These are phyloP conservation scores for Rousettus madagascariensis DNA, from an alignment of 2,797 vertebrate species.

Conservation along the genomic window DNA sequence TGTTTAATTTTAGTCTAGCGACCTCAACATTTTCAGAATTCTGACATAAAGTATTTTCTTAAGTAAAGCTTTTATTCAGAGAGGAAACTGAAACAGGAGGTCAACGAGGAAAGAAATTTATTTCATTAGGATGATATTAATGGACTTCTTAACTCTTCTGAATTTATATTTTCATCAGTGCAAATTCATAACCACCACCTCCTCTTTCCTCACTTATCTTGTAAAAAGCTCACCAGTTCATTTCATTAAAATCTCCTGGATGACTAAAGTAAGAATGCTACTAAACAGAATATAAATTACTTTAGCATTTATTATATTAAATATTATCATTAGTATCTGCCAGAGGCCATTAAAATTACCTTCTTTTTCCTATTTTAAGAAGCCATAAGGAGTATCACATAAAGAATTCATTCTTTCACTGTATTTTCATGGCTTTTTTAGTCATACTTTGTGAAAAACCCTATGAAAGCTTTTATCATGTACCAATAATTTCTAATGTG, in stretches of 20 bases:
- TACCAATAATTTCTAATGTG: neutral
- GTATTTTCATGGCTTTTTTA: neutral
- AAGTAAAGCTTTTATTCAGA: neutral
- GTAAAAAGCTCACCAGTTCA: neutral
- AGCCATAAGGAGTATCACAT: neutral
- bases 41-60: constrained; percentile 26
- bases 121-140: neutral
- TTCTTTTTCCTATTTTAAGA: constrained; percentile 38
- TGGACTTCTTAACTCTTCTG: neutral
- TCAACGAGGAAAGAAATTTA: neutral
- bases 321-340: neutral
- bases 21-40: neutral
- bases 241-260: neutral
- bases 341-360: neutral
- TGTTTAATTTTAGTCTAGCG: neutral
- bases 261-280: neutral
- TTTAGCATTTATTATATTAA: neutral
- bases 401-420: neutral
- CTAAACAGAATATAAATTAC: neutral
- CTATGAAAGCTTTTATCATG: neutral
- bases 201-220: neutral
- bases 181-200: neutral
- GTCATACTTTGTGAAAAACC: neutral
- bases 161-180: neutral
- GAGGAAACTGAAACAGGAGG: neutral